These are phyloP conservation scores for Diachrysia chrysitis DNA, from an alignment of 2,888 invertebrate species.

Conservation along the genomic window DNA sequence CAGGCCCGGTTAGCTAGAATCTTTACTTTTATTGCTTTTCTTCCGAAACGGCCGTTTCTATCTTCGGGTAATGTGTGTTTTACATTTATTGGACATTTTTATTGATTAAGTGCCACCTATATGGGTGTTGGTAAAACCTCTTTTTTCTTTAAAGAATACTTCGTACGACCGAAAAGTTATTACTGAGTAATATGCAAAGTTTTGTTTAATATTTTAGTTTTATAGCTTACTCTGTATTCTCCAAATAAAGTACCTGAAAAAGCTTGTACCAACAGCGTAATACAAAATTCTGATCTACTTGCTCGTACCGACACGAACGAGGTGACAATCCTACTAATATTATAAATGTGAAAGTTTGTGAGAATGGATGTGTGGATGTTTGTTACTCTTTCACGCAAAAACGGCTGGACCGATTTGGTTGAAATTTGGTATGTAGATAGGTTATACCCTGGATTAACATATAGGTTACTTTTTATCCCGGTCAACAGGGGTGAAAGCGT, in stretches of 20 bases:
- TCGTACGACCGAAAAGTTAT: neutral
- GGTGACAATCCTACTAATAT: too few relatives aligned
- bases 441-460: too few relatives aligned
- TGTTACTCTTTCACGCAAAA: too few relatives aligned
- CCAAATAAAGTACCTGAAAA: neutral
- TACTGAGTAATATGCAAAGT: neutral
- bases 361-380: too few relatives aligned
- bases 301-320: slow-evolving; percentile 36
- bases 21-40: slow-evolving; percentile 69
- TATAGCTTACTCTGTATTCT: neutral
- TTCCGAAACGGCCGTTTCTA: slow-evolving; percentile 62
- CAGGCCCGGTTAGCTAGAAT: slow-evolving; percentile 72
- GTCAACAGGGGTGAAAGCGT: too few relatives aligned
- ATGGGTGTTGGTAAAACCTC: slow-evolving; percentile 9
- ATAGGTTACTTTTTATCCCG: too few relatives aligned
- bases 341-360: too few relatives aligned
- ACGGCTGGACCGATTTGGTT: too few relatives aligned
- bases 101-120: slow-evolving; percentile 47
- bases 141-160: neutral
- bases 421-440: too few relatives aligned
- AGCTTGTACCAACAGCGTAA: slow-evolving; percentile 16
- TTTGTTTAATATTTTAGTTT: neutral
- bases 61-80: slow-evolving; percentile 62
- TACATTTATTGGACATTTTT: slow-evolving; percentile 68
- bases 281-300: slow-evolving; percentile 26